phyloP scores from a whole-genome alignment of 2,888 invertebrate species.

The Aporophyla nigra region DNA sequence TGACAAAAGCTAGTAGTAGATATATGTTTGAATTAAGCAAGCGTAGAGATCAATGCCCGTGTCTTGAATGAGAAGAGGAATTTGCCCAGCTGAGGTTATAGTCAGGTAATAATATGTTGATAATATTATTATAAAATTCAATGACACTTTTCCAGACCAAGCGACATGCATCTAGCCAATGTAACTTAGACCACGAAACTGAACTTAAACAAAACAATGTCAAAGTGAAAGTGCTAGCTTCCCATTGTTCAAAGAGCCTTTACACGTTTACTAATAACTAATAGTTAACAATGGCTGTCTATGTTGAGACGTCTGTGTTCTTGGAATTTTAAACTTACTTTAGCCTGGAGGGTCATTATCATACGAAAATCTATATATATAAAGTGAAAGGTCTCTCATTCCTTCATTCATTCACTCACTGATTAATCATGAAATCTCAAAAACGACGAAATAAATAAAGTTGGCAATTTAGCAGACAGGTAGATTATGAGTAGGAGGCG shows the following conservation, averaged over 20 bases:
- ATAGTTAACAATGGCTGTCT: constrained; percentile 20
- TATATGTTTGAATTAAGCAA: no score
- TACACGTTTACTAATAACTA: constrained; percentile 21
- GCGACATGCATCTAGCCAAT: neutral
- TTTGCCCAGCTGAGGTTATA: neutral
- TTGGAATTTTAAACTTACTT: constrained; percentile 8
- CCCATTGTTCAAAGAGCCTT: constrained; percentile 34
- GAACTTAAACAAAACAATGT: constrained; percentile 11
- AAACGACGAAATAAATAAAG: no score
- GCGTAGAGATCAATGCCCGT: no score
- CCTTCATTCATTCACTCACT: no score
- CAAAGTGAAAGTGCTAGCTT: constrained; percentile 30
- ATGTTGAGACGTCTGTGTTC: neutral
- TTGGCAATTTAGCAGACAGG: no score
- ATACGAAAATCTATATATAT: no score
- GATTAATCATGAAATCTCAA: no score
- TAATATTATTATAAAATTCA: neutral
- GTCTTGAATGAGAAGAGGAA: no score
- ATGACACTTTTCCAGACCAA: neutral
- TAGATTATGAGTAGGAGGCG: no score
- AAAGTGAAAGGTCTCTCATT: no score
- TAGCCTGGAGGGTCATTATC: neutral
- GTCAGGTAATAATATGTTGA: neutral
- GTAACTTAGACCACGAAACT: neutral
- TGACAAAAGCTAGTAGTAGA: no score